Evolutionary conservation across 2,888 invertebrate species (phyloP).

Genomic region (Acanthacorydalis orientalis): DNA sequence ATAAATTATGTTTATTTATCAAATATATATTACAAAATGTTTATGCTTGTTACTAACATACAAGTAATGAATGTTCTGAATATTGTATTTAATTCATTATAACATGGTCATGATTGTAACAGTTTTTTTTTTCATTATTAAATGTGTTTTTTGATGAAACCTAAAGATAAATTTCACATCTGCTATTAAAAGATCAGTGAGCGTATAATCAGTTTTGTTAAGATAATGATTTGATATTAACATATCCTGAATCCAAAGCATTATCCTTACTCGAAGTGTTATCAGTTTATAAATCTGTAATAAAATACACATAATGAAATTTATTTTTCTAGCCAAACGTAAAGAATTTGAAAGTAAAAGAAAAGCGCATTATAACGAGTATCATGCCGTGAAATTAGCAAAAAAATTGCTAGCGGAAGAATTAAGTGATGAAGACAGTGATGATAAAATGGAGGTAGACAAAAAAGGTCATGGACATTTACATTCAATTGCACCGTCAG

Average conservation of each 20-base stretch:
- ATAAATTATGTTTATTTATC: too few relatives aligned
- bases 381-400: conserved; percentile 83
- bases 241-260: too few relatives aligned
- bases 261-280: not conserved
- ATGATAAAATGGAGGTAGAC: conserved; percentile 8
- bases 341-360: conserved; percentile 81
- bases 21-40: too few relatives aligned
- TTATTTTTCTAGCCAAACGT: conserved; percentile 37
- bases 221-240: not conserved
- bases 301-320: not conserved
- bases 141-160: too few relatives aligned
- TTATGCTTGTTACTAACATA: too few relatives aligned
- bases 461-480: not conserved
- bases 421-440: conserved; percentile 57
- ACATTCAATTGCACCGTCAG: too few relatives aligned
- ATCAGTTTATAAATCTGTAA: not conserved
- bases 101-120: too few relatives aligned
- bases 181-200: too few relatives aligned
- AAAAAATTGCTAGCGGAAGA: conserved; percentile 82
- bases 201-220: not conserved
- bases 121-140: too few relatives aligned
- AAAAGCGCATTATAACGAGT: conserved; percentile 96
- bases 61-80: too few relatives aligned
- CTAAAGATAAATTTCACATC: too few relatives aligned
- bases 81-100: too few relatives aligned